phyloP scores from a whole-genome alignment of 1,140 invertebrate species.

The Danaus melanippus region DNA sequence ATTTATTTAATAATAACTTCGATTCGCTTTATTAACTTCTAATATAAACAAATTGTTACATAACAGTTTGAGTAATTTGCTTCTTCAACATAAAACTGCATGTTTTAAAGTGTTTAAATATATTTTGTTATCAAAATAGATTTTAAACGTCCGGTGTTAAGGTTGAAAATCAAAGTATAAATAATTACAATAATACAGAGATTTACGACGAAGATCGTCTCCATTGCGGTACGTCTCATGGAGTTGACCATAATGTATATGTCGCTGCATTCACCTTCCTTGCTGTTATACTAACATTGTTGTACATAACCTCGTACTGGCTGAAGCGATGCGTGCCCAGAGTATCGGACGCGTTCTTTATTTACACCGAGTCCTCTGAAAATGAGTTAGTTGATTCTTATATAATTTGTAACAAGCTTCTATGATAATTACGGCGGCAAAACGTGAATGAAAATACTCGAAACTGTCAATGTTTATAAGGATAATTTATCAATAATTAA shows the following conservation, averaged over 20 bases:
- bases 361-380: conserved; percentile 51
- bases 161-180: neutral
- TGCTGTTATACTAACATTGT: conserved; percentile 37
- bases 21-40: no score
- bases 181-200: conserved; percentile 25
- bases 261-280: conserved; percentile 47
- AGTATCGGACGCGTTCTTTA: conserved; percentile 55
- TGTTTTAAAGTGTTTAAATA: no score
- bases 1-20: no score
- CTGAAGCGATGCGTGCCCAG: conserved; percentile 51
- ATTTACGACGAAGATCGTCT: conserved; percentile 58
- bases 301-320: conserved; percentile 55
- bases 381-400: conserved; percentile 37
- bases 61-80: no score
- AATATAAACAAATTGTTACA: no score
- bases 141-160: no score
- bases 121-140: no score
- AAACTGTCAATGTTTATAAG: neutral
- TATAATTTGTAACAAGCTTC: neutral
- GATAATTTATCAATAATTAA: no score
- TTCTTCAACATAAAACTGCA: no score
- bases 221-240: conserved; percentile 27
- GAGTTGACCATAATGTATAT: conserved; percentile 37
- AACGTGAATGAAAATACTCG: conserved; percentile 2
- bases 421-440: no score